phyloP scores from a whole-genome alignment of 2,113 vertebrate genomes.

The Prietella phreatophila region DNA sequence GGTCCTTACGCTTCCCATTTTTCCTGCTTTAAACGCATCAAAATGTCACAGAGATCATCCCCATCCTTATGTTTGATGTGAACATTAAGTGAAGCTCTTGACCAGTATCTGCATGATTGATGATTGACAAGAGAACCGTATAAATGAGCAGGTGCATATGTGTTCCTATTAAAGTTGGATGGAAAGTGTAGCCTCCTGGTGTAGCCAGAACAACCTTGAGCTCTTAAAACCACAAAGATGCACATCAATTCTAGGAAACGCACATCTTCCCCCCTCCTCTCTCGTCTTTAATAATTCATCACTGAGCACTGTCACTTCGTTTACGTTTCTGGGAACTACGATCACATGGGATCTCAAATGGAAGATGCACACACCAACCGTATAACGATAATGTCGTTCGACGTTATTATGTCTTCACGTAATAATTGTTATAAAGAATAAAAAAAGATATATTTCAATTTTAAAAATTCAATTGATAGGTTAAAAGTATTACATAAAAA shows the following conservation, averaged over 20 bases:
- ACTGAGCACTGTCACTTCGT: background rate
- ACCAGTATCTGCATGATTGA: background rate
- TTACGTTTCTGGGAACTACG: background rate
- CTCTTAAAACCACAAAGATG: background rate
- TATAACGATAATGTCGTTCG: background rate
- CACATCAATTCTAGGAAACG: background rate
- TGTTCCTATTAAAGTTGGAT: background rate
- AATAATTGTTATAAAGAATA: background rate
- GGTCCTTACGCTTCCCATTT: too few relatives aligned
- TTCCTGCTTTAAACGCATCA: too few relatives aligned
- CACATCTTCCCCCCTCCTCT: background rate
- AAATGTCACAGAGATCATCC: too few relatives aligned
- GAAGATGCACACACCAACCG: background rate
- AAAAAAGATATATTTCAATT: background rate
- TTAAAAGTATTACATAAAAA: background rate
- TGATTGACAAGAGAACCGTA: background rate
- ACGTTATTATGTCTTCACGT: background rate
- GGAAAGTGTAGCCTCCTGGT: background rate
- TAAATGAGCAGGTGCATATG: background rate
- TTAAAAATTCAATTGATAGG: background rate
- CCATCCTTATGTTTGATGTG: too few relatives aligned
- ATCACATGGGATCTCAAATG: background rate
- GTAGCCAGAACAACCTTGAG: background rate
- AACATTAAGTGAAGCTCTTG: background rate
- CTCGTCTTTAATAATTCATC: constrained; percentile 3